Evolutionary conservation across 2,888 invertebrate species (phyloP), one percentile per base, ranked within the genome.

Genomic region (Metallyticus violacea): DNA sequence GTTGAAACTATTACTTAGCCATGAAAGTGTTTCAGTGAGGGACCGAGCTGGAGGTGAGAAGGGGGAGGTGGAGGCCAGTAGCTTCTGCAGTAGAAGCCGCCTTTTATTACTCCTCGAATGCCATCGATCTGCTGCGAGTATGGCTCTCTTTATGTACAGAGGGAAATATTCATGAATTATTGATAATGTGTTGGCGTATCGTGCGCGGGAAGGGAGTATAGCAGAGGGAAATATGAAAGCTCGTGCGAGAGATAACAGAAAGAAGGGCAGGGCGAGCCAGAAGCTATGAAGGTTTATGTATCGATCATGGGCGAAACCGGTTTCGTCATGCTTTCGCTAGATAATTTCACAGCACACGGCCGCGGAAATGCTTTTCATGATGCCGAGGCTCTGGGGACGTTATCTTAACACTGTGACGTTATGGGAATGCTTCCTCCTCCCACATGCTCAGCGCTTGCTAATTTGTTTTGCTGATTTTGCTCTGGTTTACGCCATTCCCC

Each of bases 131-230:
- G 27, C 77, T 28, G 26, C 6, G 28, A 83, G 40, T 62, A 62
- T 62, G 15, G 40, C 40, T 62, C 40, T 62, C 40, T 62, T 62
- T 62, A 62, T 28, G n/a, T 77, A 83, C 83, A 83, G 77, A 77
- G 77, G 83, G 28, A 83, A 77, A 83, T 83, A 77, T 83, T 83
- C 83, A 83, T 83, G 83, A 83, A 83, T 83, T 83, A 83, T 83
- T 83, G 83, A 83, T 83, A 83, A 77, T 83, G 83, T 83, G 77
- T 77, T 83, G 77, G 83, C 77, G 83, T 83, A 81, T 81, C 30
- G 81, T 40, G 81, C 7, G 30, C 7, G 25, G 29, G 81, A 22
- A 29, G 28, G 80, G 80, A 6, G 7, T 7, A 40, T 30, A 81
- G 81, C 9, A 81, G 81, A 40, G 81, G 62, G 26, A 81, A 81